Percentiles rank a stretch among this genome's conserved stretches.
These are phyloP conservation scores for Phodopus roborovskii DNA, from an alignment of 2,113 vertebrate genomes.

Conservation along the genomic window DNA sequence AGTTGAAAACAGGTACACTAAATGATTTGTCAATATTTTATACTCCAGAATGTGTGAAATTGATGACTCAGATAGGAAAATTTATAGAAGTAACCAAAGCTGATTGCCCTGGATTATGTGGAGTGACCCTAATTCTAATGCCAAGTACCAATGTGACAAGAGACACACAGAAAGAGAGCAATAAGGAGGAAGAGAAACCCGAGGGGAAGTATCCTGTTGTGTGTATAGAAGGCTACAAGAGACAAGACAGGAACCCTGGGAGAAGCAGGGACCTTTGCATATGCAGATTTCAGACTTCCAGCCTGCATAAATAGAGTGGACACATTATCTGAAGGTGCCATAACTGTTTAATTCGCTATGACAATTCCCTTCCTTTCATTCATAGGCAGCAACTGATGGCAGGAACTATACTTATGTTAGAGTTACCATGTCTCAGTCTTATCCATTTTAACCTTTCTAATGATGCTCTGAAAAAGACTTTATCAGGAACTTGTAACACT, in stretches of 20 bases:
- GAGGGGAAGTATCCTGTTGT: not conserved
- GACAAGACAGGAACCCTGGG: not conserved
- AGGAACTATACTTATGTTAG: not conserved
- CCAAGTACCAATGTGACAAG: not conserved
- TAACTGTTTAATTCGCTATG: not conserved
- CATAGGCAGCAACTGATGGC: not conserved
- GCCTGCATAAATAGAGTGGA: not conserved
- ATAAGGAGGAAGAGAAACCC: not conserved
- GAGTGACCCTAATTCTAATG: not conserved
- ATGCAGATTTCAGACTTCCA: not conserved
- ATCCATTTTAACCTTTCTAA: not conserved
- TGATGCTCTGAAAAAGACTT: not conserved
- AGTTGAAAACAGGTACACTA: not conserved
- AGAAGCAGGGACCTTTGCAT: not conserved
- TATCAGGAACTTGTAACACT: not conserved
- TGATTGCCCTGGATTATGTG: not conserved
- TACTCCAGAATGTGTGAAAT: not conserved
- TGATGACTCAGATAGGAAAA: not conserved
- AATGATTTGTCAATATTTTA: not conserved
- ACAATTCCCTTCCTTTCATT: not conserved
- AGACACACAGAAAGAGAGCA: not conserved
- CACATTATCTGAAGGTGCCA: not conserved
- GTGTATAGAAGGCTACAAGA: too few relatives aligned
- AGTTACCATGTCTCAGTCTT: not conserved
- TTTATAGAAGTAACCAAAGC: not conserved